phyloP scores from a whole-genome alignment of 2,888 invertebrate species.

The Palloptera scutellata region DNA sequence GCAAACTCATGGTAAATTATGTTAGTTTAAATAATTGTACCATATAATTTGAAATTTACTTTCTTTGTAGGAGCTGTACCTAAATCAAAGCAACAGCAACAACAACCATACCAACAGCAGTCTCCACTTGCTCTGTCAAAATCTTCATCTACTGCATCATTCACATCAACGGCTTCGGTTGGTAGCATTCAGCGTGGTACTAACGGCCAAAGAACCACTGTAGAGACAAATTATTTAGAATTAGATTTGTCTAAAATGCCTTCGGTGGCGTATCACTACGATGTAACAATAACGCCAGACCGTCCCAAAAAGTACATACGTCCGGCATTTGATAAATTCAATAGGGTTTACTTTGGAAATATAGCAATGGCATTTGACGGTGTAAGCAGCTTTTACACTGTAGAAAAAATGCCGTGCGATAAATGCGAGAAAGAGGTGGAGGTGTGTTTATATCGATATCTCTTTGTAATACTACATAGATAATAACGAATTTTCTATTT shows the following conservation, averaged over 20 bases:
- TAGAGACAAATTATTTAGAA: slow-evolving; percentile 73
- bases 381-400: slow-evolving; percentile 71
- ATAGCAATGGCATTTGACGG: slow-evolving; percentile 77
- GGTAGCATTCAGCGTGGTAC: slow-evolving; percentile 51
- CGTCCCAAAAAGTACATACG: slow-evolving; percentile 72
- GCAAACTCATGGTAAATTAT: slow-evolving; percentile 1
- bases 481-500: not conserved
- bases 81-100: not conserved
- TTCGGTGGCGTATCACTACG: slow-evolving; percentile 76
- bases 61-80: not conserved
- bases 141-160: slow-evolving; percentile 15
- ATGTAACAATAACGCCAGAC: slow-evolving; percentile 76
- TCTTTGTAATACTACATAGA: not conserved
- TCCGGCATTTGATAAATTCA: slow-evolving; percentile 64
- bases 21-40: no score
- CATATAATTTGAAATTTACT: no score
- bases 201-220: slow-evolving; percentile 63
- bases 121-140: slow-evolving; percentile 16
- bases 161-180: slow-evolving; percentile 8
- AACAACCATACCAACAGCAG: slow-evolving; percentile 8
- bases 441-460: slow-evolving; percentile 38
- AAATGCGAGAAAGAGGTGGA: slow-evolving; percentile 42
- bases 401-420: slow-evolving; percentile 39
- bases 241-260: slow-evolving; percentile 67
- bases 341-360: slow-evolving; percentile 61